Evolutionary conservation across 1,140 invertebrate species (phyloP), one percentile per base, ranked within the genome.

Genomic region (Meloidogyne hapla): DNA sequence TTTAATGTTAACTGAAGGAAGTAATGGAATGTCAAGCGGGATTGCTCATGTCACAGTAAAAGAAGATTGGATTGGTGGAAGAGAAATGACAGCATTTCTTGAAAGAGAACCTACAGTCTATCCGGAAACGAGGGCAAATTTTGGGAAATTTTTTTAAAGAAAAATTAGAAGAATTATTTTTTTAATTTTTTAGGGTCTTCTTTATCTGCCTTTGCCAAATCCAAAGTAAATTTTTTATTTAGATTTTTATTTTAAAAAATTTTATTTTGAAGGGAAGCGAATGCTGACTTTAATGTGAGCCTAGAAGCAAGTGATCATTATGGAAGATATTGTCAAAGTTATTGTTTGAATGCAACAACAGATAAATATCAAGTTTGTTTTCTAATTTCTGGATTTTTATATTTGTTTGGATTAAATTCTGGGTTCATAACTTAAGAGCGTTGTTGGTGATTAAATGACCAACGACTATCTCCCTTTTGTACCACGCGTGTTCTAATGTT

Each of bases 311-410:
- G 77, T 75, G 84, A 86, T 77, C 77, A 81, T 56, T 86, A 85
- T 45, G 84, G 84, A 28, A 71, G 86, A 62, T 86, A 86, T 71
- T 86, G 84, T 75, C 84, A 86, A 62, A 81, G 80, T 45, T 86
- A 86, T 66, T 86, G 84, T 66, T 79, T 77, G n/a, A 86, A 86
- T 79, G 61, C 33, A 33, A 86, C 84, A 0, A 69, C 75, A 38
- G 82, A 80, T 25, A 81, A 74, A 70, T 86, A 86, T 78, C 84
- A 86, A 64, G 84, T 85, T 79, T 40, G 18, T 40, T 26, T 18
- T 63, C 1, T 25, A 33, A 63, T 73, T 21, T 38, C n/a, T 33
- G 33, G 33, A 33, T 33, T 33, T 33, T 33, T 33, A 6, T 33
- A 0, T 6, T 33, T 33, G 4, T 33, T 33, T 33, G 74, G 33